phyloP scores from a whole-genome alignment of 2,888 invertebrate species.

The Empis stercorea region DNA sequence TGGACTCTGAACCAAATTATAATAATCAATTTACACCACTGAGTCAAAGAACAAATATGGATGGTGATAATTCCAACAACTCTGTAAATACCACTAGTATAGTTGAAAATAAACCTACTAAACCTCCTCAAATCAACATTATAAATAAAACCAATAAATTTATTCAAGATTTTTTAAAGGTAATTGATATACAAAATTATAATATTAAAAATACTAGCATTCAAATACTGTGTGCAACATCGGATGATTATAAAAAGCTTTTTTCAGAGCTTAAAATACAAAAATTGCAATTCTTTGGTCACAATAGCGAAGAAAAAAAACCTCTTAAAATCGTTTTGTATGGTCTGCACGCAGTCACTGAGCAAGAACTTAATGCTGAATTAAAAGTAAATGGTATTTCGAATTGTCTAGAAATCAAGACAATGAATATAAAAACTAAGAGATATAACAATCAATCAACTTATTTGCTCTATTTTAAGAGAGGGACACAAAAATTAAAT shows the following conservation, averaged over 20 bases:
- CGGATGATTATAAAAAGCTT: background rate
- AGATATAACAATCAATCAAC: background rate
- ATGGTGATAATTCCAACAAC: no score
- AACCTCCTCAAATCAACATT: no score
- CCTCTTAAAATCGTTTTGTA: background rate
- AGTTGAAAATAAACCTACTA: no score
- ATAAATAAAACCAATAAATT: no score
- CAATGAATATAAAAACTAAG: background rate
- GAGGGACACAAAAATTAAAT: background rate
- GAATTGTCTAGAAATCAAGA: background rate
- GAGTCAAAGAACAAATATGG: no score
- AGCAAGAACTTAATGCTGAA: background rate
- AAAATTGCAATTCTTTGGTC: background rate
- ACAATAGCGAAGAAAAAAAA: background rate
- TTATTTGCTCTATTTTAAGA: background rate
- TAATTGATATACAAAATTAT: background rate
- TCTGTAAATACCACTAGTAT: no score
- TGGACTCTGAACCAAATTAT: no score
- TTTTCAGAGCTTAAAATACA: background rate
- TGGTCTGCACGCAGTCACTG: background rate
- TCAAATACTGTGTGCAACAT: background rate
- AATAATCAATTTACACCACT: no score
- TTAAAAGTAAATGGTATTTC: background rate
- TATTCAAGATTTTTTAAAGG: no score
- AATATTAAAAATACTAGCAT: background rate